Conservation (phyloP, 2,113 vertebrate genomes). For the Eurystomus gularis region DNA sequence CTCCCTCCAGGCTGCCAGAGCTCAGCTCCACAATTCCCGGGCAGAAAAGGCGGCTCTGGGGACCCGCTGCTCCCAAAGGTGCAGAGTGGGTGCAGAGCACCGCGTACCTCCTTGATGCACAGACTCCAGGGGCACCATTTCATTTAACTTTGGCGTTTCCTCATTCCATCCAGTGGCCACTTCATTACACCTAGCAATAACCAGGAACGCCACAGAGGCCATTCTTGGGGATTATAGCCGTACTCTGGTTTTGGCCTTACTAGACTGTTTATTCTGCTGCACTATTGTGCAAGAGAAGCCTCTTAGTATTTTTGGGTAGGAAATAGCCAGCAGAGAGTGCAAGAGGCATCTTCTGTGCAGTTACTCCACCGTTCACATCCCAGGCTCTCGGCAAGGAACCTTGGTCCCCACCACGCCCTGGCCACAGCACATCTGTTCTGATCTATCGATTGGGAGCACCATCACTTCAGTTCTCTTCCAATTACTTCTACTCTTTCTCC, state of each 20-base stretch:
- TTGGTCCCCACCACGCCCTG: neutral
- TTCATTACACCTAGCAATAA: neutral
- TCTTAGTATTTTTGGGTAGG: neutral
- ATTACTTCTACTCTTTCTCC: neutral
- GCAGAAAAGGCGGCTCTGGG: neutral
- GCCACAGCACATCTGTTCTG: fast-evolving
- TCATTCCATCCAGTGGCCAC: neutral
- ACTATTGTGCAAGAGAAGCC: neutral
- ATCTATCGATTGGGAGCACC: too few species aligned
- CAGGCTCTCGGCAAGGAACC: neutral
- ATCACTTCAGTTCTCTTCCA: neutral
- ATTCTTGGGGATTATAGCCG: neutral
- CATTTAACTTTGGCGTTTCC: neutral
- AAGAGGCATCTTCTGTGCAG: neutral
- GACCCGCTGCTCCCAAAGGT: fast-evolving
- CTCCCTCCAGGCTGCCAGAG: neutral
- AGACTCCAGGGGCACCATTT: too few species aligned
- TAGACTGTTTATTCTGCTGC: neutral
- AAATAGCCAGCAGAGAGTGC: constrained; percentile 26
- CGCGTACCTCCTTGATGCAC: fast-evolving
- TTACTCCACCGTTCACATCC: neutral
- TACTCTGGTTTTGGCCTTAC: neutral
- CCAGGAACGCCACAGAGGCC: neutral
- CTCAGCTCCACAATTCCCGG: neutral
- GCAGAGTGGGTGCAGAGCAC: neutral